These are phyloP conservation scores for Parnassius smintheus DNA, from an alignment of 2,888 invertebrate genomes.

Conservation along the genomic window DNA sequence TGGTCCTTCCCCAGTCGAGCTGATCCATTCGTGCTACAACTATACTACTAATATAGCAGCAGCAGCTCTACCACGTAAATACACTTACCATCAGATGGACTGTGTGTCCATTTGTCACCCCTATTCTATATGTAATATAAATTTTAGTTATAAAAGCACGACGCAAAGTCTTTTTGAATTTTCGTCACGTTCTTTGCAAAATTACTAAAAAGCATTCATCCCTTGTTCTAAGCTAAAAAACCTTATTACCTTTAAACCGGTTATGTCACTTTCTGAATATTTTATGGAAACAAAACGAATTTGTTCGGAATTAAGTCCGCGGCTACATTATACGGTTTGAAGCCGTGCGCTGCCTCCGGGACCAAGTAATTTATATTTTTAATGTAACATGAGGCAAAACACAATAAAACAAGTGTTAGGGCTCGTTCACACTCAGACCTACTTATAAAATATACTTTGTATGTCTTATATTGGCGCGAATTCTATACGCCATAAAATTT, in stretches of 20 bases:
- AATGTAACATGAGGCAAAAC: constrained; percentile 25
- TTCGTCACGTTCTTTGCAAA: constrained; percentile 34
- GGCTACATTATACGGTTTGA: constrained; percentile 20
- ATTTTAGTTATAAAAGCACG: no score
- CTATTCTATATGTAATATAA: no score
- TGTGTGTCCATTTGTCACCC: no score
- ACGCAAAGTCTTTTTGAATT: constrained; percentile 30
- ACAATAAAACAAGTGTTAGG: constrained; percentile 24
- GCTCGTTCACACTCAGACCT: constrained; percentile 3
- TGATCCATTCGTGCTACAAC: no score
- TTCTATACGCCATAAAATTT: no score
- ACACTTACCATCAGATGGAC: no score
- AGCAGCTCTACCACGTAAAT: no score
- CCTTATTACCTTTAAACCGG: constrained; percentile 26
- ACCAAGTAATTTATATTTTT: constrained; percentile 44
- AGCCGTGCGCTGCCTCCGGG: constrained; percentile 30
- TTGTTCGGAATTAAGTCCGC: constrained; percentile 33
- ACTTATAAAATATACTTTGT: background rate
- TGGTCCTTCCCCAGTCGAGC: no score
- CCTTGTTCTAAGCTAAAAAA: constrained; percentile 23
- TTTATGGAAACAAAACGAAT: constrained; percentile 33
- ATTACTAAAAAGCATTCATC: constrained; percentile 37
- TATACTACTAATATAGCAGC: no score
- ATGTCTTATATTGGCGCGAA: no score
- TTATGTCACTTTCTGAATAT: constrained; percentile 26